phyloP scores from a whole-genome alignment of 2,888 invertebrate genomes.

The Ennomos quercinarius region DNA sequence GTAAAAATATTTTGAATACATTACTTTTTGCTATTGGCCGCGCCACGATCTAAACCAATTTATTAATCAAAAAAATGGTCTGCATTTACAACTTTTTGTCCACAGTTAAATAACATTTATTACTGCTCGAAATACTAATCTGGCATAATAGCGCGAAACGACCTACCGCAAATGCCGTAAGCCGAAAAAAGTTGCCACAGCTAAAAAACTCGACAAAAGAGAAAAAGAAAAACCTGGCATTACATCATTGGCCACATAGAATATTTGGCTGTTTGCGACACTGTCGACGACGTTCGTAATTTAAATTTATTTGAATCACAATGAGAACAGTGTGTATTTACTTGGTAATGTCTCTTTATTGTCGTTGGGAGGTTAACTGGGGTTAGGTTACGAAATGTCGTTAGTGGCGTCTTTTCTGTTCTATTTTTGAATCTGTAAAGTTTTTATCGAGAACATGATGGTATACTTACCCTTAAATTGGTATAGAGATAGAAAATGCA shows the following conservation, averaged over 20 bases:
- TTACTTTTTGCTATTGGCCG: conserved; percentile 2
- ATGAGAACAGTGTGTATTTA: conserved; percentile 70
- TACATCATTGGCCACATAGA: conserved; percentile 35
- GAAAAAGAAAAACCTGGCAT: conserved; percentile 26
- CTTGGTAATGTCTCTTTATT: conserved; percentile 64
- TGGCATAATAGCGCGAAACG: conserved; percentile 54
- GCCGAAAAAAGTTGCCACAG: conserved; percentile 25
- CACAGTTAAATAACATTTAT: conserved; percentile 23
- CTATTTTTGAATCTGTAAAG: conserved; percentile 13
- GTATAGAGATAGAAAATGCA: too few species aligned
- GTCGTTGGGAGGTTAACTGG: conserved; percentile 43
- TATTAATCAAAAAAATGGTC: conserved; percentile 13
- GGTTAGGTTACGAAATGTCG: conserved; percentile 72
- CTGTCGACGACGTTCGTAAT: conserved; percentile 55
- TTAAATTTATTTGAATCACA: conserved; percentile 83
- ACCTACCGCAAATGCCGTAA: conserved; percentile 56
- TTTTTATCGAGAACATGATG: conserved; percentile 9
- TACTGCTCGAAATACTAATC: conserved; percentile 26
- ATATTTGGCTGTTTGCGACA: conserved; percentile 58
- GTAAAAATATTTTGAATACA: not conserved
- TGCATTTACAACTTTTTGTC: conserved; percentile 10
- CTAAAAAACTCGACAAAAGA: conserved; percentile 33
- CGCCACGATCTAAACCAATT: conserved; percentile 9
- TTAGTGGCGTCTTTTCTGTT: conserved; percentile 21
- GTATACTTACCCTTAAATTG: too few species aligned